These are phyloP conservation scores for Catamblyrhynchus diadema DNA, from an alignment of 2,797 vertebrate species.

Conservation along the genomic window DNA sequence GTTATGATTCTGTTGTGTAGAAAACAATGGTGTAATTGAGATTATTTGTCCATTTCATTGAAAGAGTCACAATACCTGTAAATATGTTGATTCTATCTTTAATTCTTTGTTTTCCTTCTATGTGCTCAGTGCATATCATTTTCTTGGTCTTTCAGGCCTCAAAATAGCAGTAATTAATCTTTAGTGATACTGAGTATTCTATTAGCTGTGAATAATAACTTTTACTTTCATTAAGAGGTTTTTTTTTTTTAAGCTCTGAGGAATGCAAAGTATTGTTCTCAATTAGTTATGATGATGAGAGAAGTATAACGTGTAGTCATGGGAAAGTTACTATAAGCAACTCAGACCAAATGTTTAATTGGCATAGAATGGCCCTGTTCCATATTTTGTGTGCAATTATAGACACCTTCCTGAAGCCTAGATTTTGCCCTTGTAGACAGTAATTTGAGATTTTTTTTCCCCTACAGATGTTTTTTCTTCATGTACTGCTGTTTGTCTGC, in stretches of 20 bases:
- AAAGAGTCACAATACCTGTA: background rate
- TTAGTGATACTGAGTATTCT: background rate
- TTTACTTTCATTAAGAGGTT: background rate
- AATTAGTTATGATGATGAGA: background rate
- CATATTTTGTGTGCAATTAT: background rate
- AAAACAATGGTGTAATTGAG: background rate
- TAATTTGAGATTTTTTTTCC: background rate
- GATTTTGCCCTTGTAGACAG: background rate
- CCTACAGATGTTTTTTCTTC: background rate
- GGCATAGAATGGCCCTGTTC: background rate
- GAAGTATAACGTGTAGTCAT: background rate
- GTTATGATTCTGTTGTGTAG: background rate
- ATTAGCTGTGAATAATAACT: constrained; percentile 13
- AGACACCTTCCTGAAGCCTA: background rate
- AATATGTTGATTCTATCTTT: background rate
- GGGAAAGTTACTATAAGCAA: background rate
- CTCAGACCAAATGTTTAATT: background rate
- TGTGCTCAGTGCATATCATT: background rate
- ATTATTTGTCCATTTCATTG: background rate
- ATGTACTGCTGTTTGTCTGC: background rate
- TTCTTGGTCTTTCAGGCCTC: background rate
- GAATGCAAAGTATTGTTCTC: background rate
- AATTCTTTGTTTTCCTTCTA: background rate
- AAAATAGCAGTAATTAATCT: constrained; percentile 36
- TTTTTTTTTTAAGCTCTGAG: background rate